Evolutionary conservation across 2,797 vertebrate species (phyloP), one percentile per base, ranked within the genome.

Genomic region (Psittacula echo): DNA sequence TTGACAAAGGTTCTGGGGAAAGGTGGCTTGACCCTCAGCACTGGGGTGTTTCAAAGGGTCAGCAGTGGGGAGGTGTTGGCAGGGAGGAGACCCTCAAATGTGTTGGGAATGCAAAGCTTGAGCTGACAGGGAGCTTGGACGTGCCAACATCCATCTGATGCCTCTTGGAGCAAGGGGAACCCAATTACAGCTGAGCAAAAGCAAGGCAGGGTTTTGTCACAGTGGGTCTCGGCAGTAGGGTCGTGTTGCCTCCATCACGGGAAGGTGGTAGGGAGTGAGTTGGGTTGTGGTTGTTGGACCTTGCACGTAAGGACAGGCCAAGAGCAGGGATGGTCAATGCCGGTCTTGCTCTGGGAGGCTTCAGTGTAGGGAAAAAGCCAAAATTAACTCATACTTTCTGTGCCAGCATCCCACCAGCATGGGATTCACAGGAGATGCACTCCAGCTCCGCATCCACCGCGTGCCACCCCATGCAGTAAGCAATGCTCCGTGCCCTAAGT

Each of bases 401-500:
- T 58, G 83, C 61, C 9, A 8, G 8, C 22, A 9, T 42, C 67
- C 16, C 34, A 9, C 47, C 32, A 23, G 19, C 8, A 8, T 27
- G 61, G 53, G 34, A 22, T 50, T 72, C 50, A 14, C 27, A 53
- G 56, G 50, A 60, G 37, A 44, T 21, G 24, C 4, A 2, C n/a
- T 23, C 26, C 29, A 6, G 37, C 13, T 74, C n/a, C 1, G 0
- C 37, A 12, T 56, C n/a, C 26, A 5, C 45, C 19, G 0, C 1
- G 0, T 61, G 60, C 41, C n/a, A 39, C 45, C 42, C 23, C 20
- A 4, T 32, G 54, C 71, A 53, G 19, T 20, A 64, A 64, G 48
- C 51, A 66, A 23, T 39, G 47, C 60, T 53, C 24, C 32, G 2
- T 66, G 47, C 62, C 44, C 61, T 32, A 26, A 65, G 50, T 45